phyloP scores from a whole-genome alignment of 2,888 invertebrate species.

The Amiota mariae region DNA sequence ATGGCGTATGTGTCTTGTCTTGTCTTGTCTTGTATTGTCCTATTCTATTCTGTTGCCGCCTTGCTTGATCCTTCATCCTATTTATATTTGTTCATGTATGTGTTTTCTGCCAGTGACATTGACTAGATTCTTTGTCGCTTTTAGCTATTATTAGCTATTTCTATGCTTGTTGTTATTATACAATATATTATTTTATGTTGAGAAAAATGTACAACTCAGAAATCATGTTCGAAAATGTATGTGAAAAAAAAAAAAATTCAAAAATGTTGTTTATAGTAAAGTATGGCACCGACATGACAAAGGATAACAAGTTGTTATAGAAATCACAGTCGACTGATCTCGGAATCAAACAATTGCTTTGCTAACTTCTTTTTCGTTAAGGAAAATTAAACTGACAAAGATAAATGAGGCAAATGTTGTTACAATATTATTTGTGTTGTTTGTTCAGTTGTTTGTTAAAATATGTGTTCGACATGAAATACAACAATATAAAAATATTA shows the following conservation, averaged over 20 bases:
- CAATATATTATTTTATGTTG: too few relatives aligned
- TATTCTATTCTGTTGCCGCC: background rate
- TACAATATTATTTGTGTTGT: too few relatives aligned
- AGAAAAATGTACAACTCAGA: background rate
- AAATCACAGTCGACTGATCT: slow-evolving; percentile 1
- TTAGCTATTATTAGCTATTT: slow-evolving; percentile 15
- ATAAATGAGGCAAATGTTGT: slow-evolving; percentile 10
- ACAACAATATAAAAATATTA: too few relatives aligned
- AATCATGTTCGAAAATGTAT: slow-evolving; percentile 22
- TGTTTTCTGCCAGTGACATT: background rate
- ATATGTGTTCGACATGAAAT: slow-evolving; percentile 15
- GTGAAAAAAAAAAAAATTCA: slow-evolving; percentile 6
- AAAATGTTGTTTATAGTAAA: background rate
- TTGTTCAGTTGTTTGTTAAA: slow-evolving; percentile 14
- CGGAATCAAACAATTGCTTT: slow-evolving; percentile 14
- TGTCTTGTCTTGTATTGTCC: background rate
- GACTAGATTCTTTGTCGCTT: slow-evolving; percentile 7
- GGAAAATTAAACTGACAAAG: slow-evolving; percentile 28
- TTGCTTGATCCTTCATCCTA: too few relatives aligned
- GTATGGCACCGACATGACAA: background rate
- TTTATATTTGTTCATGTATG: too few relatives aligned
- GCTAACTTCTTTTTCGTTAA: slow-evolving; percentile 16
- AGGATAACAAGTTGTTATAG: slow-evolving; percentile 8
- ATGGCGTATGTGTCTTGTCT: slow-evolving; percentile 7
- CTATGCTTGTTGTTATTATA: too few relatives aligned